These are phyloP conservation scores for Labeo catla DNA, from an alignment of 2,113 vertebrate species.

Conservation along the genomic window DNA sequence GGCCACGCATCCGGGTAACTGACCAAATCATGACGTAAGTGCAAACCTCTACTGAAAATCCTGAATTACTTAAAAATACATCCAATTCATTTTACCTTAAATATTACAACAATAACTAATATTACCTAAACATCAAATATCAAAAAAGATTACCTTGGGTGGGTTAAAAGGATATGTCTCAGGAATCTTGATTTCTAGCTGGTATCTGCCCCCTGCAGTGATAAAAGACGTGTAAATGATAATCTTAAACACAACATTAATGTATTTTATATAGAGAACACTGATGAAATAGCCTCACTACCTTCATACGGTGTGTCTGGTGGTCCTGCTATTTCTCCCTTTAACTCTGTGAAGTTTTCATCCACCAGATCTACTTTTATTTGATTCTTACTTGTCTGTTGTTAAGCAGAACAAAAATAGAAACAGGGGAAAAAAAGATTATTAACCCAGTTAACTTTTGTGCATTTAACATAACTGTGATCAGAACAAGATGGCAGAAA, in stretches of 20 bases:
- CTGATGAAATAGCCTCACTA: constrained; percentile 70
- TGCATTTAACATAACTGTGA: neutral
- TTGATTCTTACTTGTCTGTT: constrained; percentile 99
- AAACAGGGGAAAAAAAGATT: neutral
- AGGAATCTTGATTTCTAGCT: constrained; percentile 99
- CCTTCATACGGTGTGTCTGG: constrained; percentile 99
- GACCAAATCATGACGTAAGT: too few species aligned
- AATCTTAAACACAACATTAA: neutral
- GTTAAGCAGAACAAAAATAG: constrained; percentile 73
- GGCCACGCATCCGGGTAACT: too few species aligned
- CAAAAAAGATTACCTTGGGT: constrained; percentile 84
- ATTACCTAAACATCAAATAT: neutral
- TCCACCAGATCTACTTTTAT: constrained; percentile 99
- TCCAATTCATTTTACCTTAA: neutral
- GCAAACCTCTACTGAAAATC: neutral
- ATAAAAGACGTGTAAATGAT: neutral
- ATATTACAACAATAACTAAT: neutral
- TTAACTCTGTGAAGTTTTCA: constrained; percentile 99
- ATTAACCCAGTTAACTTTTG: neutral
- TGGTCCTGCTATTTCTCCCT: constrained; percentile 98
- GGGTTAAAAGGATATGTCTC: constrained; percentile 99
- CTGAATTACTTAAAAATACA: neutral
- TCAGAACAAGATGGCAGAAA: neutral
- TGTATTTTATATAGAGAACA: neutral
- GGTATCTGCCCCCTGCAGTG: constrained; percentile 88